These are phyloP conservation scores for Zaprionus tsacasi DNA, from an alignment of 1,140 invertebrate species.

Conservation along the genomic window DNA sequence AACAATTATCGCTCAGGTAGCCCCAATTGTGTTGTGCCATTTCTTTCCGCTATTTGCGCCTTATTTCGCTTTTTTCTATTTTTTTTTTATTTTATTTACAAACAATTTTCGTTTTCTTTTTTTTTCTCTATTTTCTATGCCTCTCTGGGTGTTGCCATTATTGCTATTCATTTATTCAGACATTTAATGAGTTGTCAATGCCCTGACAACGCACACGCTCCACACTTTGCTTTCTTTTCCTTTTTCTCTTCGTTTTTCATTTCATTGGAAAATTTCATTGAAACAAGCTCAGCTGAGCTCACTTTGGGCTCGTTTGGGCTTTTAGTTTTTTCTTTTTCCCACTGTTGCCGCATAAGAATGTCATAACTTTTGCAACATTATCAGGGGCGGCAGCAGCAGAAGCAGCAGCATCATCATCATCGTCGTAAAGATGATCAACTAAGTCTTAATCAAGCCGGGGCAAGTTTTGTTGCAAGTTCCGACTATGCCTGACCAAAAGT, in stretches of 20 bases:
- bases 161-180: slow-evolving; percentile 13
- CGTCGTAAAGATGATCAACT: slow-evolving; percentile 34
- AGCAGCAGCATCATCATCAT: slow-evolving; percentile 9
- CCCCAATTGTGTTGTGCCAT: slow-evolving; percentile 7
- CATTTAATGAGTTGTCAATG: slow-evolving; percentile 31
- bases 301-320: not conserved
- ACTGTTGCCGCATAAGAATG: not conserved
- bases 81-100: slow-evolving; percentile 9
- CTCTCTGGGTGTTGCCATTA: not conserved
- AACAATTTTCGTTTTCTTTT: slow-evolving; percentile 24
- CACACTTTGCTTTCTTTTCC: not conserved
- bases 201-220: slow-evolving; percentile 17
- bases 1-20: slow-evolving; percentile 5
- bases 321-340: not conserved
- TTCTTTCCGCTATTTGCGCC: slow-evolving; percentile 3
- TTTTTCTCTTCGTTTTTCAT: slow-evolving; percentile 10
- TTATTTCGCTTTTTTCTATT: not conserved
- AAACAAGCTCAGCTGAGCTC: not conserved
- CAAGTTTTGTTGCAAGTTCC: slow-evolving; percentile 28
- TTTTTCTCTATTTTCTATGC: not conserved
- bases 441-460: slow-evolving; percentile 56
- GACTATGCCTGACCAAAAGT: slow-evolving; percentile 42
- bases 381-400: not conserved
- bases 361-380: slow-evolving; percentile 16
- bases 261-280: slow-evolving; percentile 36